Conservation (phyloP, 2,888 invertebrate species). For the Alentia gelatinosa region DNA sequence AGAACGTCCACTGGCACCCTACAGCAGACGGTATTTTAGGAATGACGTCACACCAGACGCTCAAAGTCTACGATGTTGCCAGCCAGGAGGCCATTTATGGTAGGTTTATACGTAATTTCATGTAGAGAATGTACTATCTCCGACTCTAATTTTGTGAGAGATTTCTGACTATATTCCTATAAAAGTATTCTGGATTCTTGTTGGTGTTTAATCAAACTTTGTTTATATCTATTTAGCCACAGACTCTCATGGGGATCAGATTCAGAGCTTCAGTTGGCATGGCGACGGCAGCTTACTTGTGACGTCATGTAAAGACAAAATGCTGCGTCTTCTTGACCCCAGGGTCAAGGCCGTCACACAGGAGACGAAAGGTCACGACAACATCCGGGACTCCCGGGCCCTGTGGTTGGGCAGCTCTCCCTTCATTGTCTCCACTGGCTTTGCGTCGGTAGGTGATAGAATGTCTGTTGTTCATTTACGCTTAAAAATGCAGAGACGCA, state of each 20-base stretch:
- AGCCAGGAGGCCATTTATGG: constrained; percentile 31
- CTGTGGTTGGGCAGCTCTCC: constrained; percentile 94
- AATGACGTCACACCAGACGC: constrained; percentile 89
- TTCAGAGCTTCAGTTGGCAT: constrained; percentile 95
- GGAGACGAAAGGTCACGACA: constrained; percentile 89
- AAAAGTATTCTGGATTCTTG: no score
- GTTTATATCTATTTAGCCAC: constrained; percentile 81
- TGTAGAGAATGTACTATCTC: no score
- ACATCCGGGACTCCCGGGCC: constrained; percentile 93
- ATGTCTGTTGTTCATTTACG: no score
- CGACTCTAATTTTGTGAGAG: no score
- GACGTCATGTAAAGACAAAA: constrained; percentile 84
- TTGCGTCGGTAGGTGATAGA: constrained; percentile 86
- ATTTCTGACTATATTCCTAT: no score
- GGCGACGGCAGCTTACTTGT: constrained; percentile 90
- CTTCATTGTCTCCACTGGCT: constrained; percentile 92
- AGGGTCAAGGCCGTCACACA: constrained; percentile 68
- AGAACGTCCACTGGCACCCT: constrained; percentile 95
- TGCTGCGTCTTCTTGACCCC: constrained; percentile 80
- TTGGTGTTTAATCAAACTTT: not conserved
- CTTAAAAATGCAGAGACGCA: no score
- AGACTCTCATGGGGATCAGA: constrained; percentile 90
- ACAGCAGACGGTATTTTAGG: constrained; percentile 93
- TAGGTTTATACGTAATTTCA: no score
- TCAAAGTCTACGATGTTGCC: constrained; percentile 91